These are phyloP conservation scores for Pangasianodon gigas DNA, from an alignment of 2,113 vertebrate genomes.

Conservation along the genomic window DNA sequence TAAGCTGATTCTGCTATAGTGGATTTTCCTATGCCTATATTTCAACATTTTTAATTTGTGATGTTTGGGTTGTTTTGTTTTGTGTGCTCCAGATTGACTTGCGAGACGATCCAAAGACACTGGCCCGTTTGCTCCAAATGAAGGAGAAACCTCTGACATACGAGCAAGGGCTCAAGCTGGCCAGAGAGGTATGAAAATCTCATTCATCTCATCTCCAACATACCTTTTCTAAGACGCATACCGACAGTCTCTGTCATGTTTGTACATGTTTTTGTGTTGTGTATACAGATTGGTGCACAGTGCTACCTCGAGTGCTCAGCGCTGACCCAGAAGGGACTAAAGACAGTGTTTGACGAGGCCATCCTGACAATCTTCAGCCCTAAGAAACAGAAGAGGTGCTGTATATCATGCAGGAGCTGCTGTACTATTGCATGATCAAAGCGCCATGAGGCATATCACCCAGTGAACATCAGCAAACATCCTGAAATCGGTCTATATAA, in stretches of 20 bases:
- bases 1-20: neutral
- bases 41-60: neutral
- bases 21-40: neutral
- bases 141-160: slow-evolving; percentile 88
- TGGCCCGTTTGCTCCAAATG: slow-evolving; percentile 85
- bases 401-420: slow-evolving; percentile 69
- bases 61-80: slow-evolving; percentile 34
- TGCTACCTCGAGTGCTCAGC: slow-evolving; percentile 89
- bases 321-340: slow-evolving; percentile 87
- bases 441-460: slow-evolving; percentile 26
- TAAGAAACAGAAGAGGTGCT: slow-evolving; percentile 78
- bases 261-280: neutral
- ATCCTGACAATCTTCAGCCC: slow-evolving; percentile 88
- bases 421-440: slow-evolving; percentile 77
- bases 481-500: neutral
- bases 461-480: slow-evolving; percentile 33
- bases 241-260: neutral
- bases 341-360: slow-evolving; percentile 87
- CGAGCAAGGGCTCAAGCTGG: slow-evolving; percentile 84
- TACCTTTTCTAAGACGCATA: neutral
- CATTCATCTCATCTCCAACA: neutral
- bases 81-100: slow-evolving; percentile 78
- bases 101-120: slow-evolving; percentile 86
- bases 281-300: slow-evolving; percentile 82
- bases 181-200: slow-evolving; percentile 77